These are phyloP conservation scores for Caiman crocodilus DNA, from an alignment of 2,797 vertebrate species.

Conservation along the genomic window DNA sequence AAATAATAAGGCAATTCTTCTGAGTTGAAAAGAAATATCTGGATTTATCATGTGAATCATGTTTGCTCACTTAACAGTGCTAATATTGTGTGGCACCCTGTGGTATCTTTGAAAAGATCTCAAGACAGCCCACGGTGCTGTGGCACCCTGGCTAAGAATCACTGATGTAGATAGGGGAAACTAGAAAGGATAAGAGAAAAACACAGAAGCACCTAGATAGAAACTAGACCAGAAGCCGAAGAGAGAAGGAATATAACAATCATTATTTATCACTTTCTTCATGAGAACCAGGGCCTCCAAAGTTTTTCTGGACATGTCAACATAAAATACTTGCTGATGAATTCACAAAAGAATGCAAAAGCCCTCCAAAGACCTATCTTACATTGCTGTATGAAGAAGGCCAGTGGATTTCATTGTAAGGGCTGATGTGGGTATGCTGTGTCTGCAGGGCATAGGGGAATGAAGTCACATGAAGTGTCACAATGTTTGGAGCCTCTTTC, in stretches of 20 bases:
- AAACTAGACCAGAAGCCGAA: neutral
- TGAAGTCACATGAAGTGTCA: conserved; percentile 96
- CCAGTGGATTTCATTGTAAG: conserved; percentile 99
- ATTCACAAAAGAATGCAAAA: neutral
- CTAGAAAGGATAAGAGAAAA: neutral
- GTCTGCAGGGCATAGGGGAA: conserved; percentile 97
- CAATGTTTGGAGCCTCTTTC: conserved; percentile 93
- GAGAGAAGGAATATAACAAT: neutral
- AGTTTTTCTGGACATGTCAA: neutral
- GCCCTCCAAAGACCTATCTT: conserved; percentile 69
- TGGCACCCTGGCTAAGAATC: no score
- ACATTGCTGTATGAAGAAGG: conserved; percentile 92
- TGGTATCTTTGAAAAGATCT: no score
- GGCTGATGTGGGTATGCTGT: conserved; percentile 94
- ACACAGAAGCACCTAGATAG: neutral
- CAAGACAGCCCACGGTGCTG: no score
- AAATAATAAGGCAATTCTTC: neutral
- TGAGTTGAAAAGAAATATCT: no score
- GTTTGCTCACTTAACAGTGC: no score
- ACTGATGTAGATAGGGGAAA: neutral
- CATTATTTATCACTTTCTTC: neutral
- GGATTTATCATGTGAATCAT: no score
- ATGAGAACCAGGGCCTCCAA: neutral
- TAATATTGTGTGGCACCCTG: no score
- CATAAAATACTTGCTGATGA: neutral